Conservation (phyloP, 2,113 vertebrate species). For the Nipponia nippon region DNA sequence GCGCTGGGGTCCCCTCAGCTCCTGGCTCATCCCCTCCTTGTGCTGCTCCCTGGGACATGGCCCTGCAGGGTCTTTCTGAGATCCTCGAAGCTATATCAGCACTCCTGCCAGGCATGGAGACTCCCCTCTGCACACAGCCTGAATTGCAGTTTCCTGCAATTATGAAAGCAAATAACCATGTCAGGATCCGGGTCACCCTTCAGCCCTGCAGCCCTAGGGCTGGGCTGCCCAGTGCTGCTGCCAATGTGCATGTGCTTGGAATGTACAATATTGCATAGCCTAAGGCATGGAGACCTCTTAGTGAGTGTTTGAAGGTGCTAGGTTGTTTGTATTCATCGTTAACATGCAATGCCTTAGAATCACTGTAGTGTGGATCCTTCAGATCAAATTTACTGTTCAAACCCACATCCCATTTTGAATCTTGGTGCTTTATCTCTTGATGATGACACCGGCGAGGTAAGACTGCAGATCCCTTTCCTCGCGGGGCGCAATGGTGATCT, state of each 20-base stretch:
- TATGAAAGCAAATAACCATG: background rate
- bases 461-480: background rate
- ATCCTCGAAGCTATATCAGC: background rate
- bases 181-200: background rate
- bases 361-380: background rate
- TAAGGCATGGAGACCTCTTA: background rate
- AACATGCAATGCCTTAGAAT: background rate
- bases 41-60: background rate
- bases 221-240: background rate
- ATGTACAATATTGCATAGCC: background rate
- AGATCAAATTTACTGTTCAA: background rate
- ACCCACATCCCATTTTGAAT: background rate
- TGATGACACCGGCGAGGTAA: rapidly evolving
- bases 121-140: background rate
- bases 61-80: background rate
- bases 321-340: background rate
- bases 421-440: background rate
- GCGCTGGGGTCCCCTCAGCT: background rate
- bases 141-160: background rate
- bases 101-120: background rate
- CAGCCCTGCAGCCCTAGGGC: background rate
- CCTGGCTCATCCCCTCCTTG: background rate
- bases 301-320: background rate
- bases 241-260: background rate
- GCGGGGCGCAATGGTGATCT: rapidly evolving